These are phyloP conservation scores for Eurystomus glaucurus DNA, from an alignment of 2,797 vertebrate genomes.

Conservation along the genomic window DNA sequence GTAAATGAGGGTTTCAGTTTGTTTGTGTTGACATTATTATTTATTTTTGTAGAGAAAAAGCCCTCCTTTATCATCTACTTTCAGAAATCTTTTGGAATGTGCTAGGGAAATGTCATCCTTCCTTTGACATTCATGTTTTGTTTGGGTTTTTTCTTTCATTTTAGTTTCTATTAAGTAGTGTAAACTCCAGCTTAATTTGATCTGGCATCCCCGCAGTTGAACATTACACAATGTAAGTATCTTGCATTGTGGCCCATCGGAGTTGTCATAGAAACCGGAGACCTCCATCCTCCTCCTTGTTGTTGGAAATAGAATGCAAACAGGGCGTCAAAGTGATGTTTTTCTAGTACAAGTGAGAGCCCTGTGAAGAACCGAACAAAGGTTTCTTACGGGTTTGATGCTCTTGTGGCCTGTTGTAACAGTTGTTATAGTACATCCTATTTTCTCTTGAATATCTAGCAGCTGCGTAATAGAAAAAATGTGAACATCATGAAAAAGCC, in stretches of 20 bases:
- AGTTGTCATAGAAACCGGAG: slow-evolving; percentile 88
- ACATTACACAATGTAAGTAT: slow-evolving; percentile 81
- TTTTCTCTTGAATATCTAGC: slow-evolving; percentile 74
- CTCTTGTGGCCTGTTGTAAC: slow-evolving; percentile 54
- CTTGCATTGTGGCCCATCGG: slow-evolving; percentile 86
- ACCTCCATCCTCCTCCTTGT: slow-evolving; percentile 85
- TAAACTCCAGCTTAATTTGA: slow-evolving; percentile 85
- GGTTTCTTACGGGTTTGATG: slow-evolving; percentile 75
- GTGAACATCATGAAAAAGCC: slow-evolving; percentile 33
- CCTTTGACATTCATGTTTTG: slow-evolving; percentile 77
- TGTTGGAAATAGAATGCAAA: slow-evolving; percentile 85
- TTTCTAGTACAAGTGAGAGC: slow-evolving; percentile 78
- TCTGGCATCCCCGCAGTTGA: slow-evolving; percentile 82
- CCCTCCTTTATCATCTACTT: slow-evolving; percentile 53
- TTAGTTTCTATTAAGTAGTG: slow-evolving; percentile 81
- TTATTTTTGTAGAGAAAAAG: slow-evolving; percentile 74
- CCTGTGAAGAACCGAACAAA: slow-evolving; percentile 76
- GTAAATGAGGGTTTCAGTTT: slow-evolving; percentile 75
- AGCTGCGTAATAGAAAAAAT: slow-evolving; percentile 63
- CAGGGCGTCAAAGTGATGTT: slow-evolving; percentile 82
- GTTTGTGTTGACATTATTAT: slow-evolving; percentile 64
- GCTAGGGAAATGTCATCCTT: slow-evolving; percentile 71
- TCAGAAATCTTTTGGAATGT: slow-evolving; percentile 67
- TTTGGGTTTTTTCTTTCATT: slow-evolving; percentile 73
- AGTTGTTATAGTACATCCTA: slow-evolving; percentile 59